Conservation (phyloP, 2,797 vertebrate species). For the Aratinga solstitialis region DNA sequence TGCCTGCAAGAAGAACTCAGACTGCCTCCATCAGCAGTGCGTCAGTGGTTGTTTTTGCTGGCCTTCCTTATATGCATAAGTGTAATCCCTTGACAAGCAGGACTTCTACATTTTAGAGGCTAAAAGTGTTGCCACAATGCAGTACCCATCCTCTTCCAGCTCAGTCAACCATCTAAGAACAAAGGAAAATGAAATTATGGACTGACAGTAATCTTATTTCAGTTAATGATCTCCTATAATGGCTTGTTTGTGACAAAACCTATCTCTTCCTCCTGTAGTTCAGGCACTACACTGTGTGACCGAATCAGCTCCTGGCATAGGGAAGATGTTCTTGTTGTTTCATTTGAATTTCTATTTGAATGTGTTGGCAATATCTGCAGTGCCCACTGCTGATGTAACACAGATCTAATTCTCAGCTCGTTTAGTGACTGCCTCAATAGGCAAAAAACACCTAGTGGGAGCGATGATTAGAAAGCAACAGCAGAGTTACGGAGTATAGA, state of each 20-base stretch:
- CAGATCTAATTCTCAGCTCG: constrained; percentile 68
- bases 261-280: neutral
- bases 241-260: neutral
- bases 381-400: constrained; percentile 63
- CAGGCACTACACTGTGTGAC: neutral
- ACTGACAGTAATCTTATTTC: neutral
- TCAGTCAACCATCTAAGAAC: neutral
- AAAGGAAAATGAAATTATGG: neutral
- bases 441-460: constrained; percentile 65
- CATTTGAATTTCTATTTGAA: constrained; percentile 68
- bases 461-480: constrained; percentile 71
- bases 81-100: accelerated
- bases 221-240: neutral
- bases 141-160: neutral
- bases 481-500: constrained; percentile 26
- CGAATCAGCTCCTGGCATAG: constrained; percentile 33
- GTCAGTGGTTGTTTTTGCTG: neutral
- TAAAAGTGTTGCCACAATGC: neutral
- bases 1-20: accelerated
- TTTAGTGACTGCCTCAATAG: constrained; percentile 64
- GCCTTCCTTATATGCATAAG: neutral
- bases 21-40: neutral
- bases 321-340: constrained; percentile 36
- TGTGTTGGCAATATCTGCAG: constrained; percentile 53
- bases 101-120: neutral